These are phyloP conservation scores for Tinea semifulvella DNA, from an alignment of 2,888 invertebrate species.

Conservation along the genomic window DNA sequence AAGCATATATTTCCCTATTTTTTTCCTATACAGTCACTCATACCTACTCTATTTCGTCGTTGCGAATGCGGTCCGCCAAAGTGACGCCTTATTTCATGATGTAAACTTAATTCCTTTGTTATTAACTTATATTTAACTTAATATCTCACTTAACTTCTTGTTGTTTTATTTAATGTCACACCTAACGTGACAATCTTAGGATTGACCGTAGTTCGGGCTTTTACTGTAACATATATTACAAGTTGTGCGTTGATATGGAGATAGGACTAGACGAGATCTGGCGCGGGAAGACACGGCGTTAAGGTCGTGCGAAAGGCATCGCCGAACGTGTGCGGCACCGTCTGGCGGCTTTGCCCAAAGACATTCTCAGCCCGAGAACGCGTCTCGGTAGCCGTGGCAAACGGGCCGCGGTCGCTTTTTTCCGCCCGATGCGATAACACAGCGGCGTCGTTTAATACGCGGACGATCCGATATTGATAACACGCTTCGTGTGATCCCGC, in stretches of 20 bases:
- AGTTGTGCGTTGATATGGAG: conserved; percentile 14
- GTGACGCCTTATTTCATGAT: too few relatives aligned
- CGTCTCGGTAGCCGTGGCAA: conserved; percentile 16
- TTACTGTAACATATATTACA: too few relatives aligned
- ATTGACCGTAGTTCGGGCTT: too few relatives aligned
- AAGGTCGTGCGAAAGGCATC: conserved; percentile 16
- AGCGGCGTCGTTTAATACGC: conserved; percentile 11
- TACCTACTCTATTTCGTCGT: too few relatives aligned
- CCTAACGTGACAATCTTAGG: too few relatives aligned
- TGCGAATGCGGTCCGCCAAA: too few relatives aligned
- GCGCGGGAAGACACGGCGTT: conserved; percentile 8
- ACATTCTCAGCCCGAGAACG: conserved; percentile 15
- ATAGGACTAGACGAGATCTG: conserved; percentile 13
- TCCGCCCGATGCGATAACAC: conserved; percentile 14
- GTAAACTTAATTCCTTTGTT: too few relatives aligned
- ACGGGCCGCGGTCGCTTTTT: conserved; percentile 15
- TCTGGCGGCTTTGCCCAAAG: conserved; percentile 17
- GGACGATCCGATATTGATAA: conserved; percentile 13
- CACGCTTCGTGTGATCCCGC: conserved; percentile 8
- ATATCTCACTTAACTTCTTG: too few relatives aligned
- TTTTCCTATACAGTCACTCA: too few relatives aligned
- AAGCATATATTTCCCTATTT: too few relatives aligned
- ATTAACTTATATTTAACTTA: too few relatives aligned
- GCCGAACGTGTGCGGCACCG: conserved; percentile 16
- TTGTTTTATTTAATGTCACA: too few relatives aligned